Evolutionary conservation across 1,140 invertebrate genomes (phyloP).

Genomic region (Rhyzopertha dominica): DNA sequence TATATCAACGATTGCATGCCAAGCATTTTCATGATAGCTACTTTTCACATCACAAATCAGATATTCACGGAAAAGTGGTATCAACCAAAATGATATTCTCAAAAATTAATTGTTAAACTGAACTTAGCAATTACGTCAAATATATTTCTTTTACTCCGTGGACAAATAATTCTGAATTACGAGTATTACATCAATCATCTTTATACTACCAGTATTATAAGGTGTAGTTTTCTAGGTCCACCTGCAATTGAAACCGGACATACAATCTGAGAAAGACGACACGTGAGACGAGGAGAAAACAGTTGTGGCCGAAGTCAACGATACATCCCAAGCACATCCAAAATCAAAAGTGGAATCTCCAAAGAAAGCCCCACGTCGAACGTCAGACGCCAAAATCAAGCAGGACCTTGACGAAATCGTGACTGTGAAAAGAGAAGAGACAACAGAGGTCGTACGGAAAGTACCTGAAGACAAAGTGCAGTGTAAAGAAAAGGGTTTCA

Average conservation of each 20-base stretch:
- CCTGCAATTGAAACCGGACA: constrained; percentile 12
- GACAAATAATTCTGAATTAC: too few species aligned
- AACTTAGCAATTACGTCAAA: too few species aligned
- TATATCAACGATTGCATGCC: too few species aligned
- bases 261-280: constrained; percentile 40
- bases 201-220: too few species aligned
- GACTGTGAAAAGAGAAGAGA: constrained; percentile 22
- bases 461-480: constrained; percentile 27
- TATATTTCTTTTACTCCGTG: too few species aligned
- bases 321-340: constrained; percentile 9
- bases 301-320: constrained; percentile 41
- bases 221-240: too few species aligned
- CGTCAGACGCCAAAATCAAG: constrained; percentile 10
- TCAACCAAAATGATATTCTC: too few species aligned
- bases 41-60: too few species aligned
- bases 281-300: constrained; percentile 43
- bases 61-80: too few species aligned
- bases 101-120: too few species aligned
- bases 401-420: constrained; percentile 36
- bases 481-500: constrained; percentile 42
- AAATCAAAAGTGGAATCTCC: constrained; percentile 3
- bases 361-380: neutral
- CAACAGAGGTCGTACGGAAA: constrained; percentile 9
- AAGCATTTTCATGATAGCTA: too few species aligned
- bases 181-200: too few species aligned